Evolutionary conservation across 2,888 invertebrate species (phyloP).

Genomic region (Thereva nobilitata): DNA sequence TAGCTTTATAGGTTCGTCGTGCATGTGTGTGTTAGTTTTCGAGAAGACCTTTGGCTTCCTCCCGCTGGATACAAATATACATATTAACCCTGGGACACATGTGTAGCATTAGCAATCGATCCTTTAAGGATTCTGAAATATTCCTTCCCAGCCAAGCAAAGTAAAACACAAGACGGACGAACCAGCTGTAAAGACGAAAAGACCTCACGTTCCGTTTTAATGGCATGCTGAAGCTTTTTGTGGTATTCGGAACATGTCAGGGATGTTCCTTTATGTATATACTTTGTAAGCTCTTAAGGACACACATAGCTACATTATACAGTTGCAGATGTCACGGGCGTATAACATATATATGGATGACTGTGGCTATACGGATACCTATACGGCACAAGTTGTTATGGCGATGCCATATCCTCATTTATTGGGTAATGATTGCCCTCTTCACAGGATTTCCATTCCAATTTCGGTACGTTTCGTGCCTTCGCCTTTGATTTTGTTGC

Average conservation of each 20-base stretch:
- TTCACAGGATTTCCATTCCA: slow-evolving; percentile 35
- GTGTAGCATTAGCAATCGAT: slow-evolving; percentile 36
- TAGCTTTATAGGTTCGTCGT: slow-evolving; percentile 21
- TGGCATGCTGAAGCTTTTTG: slow-evolving; percentile 39
- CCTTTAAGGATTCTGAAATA: slow-evolving; percentile 34
- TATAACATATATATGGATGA: slow-evolving; percentile 5
- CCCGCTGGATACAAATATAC: slow-evolving; percentile 20
- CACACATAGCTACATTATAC: slow-evolving; percentile 21
- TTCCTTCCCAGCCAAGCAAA: slow-evolving; percentile 29
- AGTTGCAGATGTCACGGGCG: slow-evolving; percentile 33
- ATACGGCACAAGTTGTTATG: slow-evolving; percentile 19
- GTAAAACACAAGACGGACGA: slow-evolving; percentile 35
- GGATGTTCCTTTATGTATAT: slow-evolving; percentile 34
- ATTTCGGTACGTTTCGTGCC: slow-evolving; percentile 9
- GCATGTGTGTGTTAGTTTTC: slow-evolving; percentile 17
- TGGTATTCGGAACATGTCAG: slow-evolving; percentile 35
- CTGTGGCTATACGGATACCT: background rate
- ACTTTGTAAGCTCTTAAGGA: slow-evolving; percentile 27
- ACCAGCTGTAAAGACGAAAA: slow-evolving; percentile 37
- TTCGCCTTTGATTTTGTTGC: slow-evolving; percentile 11
- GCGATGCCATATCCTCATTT: slow-evolving; percentile 34
- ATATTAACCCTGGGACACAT: slow-evolving; percentile 9
- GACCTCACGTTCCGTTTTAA: slow-evolving; percentile 38
- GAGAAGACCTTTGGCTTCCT: slow-evolving; percentile 2
- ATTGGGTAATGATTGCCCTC: slow-evolving; percentile 38